Evolutionary conservation across 23 tunicate species (phyloP).

Genomic region (Ascidia mentula): DNA sequence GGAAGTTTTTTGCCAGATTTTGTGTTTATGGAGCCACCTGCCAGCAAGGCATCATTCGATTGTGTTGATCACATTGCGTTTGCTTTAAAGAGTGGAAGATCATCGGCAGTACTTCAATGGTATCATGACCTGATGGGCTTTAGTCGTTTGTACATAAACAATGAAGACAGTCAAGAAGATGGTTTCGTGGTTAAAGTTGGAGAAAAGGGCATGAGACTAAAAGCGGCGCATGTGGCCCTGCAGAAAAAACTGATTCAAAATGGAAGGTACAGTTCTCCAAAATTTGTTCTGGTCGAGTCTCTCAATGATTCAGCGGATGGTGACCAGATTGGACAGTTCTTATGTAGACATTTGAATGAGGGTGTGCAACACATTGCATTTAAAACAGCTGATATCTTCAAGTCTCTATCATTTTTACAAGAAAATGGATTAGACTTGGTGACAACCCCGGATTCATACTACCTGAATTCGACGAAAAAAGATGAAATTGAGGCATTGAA

Average conservation of each 20-base stretch:
- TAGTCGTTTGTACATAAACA: constrained; percentile 58
- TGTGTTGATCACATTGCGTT: constrained; percentile 75
- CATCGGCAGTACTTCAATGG: constrained; percentile 50
- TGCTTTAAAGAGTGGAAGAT: constrained; percentile 32
- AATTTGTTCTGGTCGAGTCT: constrained; percentile 32
- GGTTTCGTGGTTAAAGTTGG: constrained; percentile 63
- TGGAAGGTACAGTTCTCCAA: constrained; percentile 1
- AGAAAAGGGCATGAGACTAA: constrained; percentile 42
- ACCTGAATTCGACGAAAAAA: constrained; percentile 16
- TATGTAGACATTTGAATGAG: constrained; percentile 37
- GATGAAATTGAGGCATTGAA: constrained; percentile 27
- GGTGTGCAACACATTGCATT: constrained; percentile 92
- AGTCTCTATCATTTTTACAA: constrained; percentile 46
- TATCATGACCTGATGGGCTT: constrained; percentile 55
- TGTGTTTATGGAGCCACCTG: neutral
- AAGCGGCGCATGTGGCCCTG: constrained; percentile 32
- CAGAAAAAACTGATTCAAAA: neutral
- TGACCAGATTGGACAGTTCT: constrained; percentile 40
- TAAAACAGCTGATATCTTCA: constrained; percentile 51
- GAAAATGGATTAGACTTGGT: constrained; percentile 44
- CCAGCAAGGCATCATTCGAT: neutral
- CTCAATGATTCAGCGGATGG: neutral
- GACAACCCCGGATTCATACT: constrained; percentile 39
- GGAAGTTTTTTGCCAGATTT: constrained; percentile 85
- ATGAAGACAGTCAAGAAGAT: constrained; percentile 45